Evolutionary conservation across 2,113 vertebrate species (phyloP).

Genomic region (Prochilodus magdalenae): DNA sequence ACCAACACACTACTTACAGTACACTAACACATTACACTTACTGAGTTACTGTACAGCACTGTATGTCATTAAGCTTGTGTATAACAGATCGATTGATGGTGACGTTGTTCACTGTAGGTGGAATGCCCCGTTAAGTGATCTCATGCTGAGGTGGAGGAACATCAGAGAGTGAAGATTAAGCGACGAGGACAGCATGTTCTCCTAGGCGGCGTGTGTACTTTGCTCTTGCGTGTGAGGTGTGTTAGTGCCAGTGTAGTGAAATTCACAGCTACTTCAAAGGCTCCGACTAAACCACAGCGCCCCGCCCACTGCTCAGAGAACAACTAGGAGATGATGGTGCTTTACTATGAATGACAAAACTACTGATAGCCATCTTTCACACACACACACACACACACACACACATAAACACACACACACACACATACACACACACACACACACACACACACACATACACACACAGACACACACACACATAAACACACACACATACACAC

Average conservation of each 20-base stretch:
- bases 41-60: too few relatives aligned
- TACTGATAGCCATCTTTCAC: conserved; percentile 27
- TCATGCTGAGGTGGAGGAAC: neutral
- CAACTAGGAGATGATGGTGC: conserved; percentile 34
- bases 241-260: neutral
- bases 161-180: neutral
- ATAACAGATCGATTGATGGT: too few relatives aligned
- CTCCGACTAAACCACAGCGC: neutral
- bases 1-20: too few relatives aligned
- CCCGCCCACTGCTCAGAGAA: neutral
- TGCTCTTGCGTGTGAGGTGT: conserved; percentile 15
- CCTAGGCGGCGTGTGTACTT: conserved; percentile 17
- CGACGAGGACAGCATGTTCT: neutral
- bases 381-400: neutral
- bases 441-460: conserved; percentile 3
- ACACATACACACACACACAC: conserved; percentile 1
- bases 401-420: too few relatives aligned
- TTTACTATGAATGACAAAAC: conserved; percentile 20
- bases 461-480: neutral
- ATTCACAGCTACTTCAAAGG: conserved; percentile 37
- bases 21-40: too few relatives aligned
- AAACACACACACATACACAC: neutral
- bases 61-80: too few relatives aligned
- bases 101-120: too few relatives aligned
- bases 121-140: neutral